Percentiles rank a stretch among this genome's conserved stretches.
These are phyloP conservation scores for Sphenodon punctatus DNA, from an alignment of 2,797 vertebrate genomes.

Conservation along the genomic window DNA sequence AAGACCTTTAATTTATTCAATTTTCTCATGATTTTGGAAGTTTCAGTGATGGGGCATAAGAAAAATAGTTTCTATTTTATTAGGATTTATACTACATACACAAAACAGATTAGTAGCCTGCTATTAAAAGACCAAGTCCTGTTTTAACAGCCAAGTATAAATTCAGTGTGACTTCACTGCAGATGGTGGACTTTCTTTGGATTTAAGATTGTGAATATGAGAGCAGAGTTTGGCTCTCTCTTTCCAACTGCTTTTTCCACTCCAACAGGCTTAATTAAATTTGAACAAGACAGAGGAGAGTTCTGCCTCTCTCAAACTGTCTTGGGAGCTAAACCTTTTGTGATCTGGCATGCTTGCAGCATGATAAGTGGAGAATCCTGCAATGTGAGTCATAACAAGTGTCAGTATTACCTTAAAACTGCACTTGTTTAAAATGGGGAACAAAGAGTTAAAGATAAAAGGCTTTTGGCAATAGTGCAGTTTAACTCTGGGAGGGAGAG, in stretches of 20 bases:
- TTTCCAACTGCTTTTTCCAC: neutral
- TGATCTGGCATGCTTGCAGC: neutral
- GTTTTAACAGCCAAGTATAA: neutral
- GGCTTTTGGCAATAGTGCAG: neutral
- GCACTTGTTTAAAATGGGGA: neutral
- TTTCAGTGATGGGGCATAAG: constrained; percentile 6
- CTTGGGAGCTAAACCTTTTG: constrained; percentile 9
- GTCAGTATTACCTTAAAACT: neutral
- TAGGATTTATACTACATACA: neutral
- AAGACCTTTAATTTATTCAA: constrained; percentile 33
- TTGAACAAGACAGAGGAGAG: neutral
- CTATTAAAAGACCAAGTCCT: neutral
- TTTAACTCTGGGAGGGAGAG: neutral
- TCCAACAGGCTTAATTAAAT: constrained; percentile 1
- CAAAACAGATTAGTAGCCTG: neutral
- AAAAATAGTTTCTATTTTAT: constrained; percentile 13
- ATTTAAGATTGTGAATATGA: neutral
- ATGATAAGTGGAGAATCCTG: neutral
- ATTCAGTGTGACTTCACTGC: neutral
- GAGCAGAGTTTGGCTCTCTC: neutral
- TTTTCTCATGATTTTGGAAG: constrained; percentile 22
- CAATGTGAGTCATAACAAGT: neutral
- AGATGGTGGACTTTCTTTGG: neutral
- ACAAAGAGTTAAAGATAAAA: neutral
- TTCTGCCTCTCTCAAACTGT: neutral